These are phyloP conservation scores for Neodiprion pinetum DNA, from an alignment of 1,140 invertebrate species.

Conservation along the genomic window DNA sequence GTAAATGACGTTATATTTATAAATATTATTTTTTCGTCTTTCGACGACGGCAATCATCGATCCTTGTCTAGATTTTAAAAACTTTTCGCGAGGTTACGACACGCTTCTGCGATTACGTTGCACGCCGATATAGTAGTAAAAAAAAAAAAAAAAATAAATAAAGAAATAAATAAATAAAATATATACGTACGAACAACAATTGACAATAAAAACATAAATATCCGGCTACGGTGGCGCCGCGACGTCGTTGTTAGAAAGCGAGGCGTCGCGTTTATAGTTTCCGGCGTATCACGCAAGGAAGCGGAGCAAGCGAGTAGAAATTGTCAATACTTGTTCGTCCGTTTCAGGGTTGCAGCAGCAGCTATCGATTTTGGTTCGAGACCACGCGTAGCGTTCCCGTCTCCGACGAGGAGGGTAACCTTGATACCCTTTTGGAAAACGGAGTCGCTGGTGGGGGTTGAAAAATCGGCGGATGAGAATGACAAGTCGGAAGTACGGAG, in stretches of 20 bases:
- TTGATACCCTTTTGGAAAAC: neutral
- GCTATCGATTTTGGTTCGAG: constrained; percentile 1
- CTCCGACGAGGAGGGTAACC: neutral
- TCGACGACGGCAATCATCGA: neutral
- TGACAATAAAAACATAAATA: no score
- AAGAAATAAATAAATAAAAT: no score
- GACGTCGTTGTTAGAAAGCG: neutral
- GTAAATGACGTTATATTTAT: no score
- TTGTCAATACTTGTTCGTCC: neutral
- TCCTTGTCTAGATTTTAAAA: neutral
- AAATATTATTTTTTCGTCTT: no score
- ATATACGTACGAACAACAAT: no score
- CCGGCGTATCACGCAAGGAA: neutral
- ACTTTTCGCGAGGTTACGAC: neutral
- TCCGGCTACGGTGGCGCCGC: neutral
- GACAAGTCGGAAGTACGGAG: no score
- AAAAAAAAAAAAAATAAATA: neutral
- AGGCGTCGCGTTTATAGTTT: neutral
- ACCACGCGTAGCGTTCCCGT: neutral
- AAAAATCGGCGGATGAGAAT: no score
- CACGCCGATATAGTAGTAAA: neutral
- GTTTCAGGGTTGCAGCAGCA: neutral
- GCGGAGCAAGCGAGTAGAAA: neutral
- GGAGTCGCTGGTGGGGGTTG: no score
- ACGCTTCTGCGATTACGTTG: neutral